Percentiles rank a stretch among this genome's conserved stretches.
Evolutionary conservation across 2,113 vertebrate genomes (phyloP).

Genomic region (Cynocephalus volans): DNA sequence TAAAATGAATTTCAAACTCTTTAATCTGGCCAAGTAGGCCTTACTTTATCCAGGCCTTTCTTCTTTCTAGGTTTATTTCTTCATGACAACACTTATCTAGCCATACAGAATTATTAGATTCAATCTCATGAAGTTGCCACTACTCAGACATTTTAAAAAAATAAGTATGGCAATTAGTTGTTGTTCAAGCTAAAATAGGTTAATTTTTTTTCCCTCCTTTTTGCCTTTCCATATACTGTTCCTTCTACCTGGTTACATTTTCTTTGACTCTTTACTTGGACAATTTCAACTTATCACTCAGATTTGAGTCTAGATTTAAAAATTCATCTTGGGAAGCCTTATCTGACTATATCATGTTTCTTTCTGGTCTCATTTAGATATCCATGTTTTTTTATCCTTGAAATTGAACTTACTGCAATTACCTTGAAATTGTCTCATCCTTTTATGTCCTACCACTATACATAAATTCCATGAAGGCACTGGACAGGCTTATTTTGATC

Average conservation of each 20-base stretch:
- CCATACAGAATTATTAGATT: neutral
- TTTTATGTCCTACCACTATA: neutral
- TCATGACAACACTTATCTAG: neutral
- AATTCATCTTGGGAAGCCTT: neutral
- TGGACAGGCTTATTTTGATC: neutral
- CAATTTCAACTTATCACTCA: neutral
- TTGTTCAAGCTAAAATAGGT: neutral
- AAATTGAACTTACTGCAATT: neutral
- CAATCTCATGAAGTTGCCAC: neutral
- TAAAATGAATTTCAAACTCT: conserved; percentile 6
- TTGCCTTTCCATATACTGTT: neutral
- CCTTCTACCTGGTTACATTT: neutral
- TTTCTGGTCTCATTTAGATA: neutral
- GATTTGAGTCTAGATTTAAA: neutral
- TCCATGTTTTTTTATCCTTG: neutral
- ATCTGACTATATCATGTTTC: neutral
- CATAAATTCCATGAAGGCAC: neutral
- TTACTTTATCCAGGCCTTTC: neutral
- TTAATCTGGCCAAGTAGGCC: neutral
- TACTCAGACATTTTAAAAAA: neutral
- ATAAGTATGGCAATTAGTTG: neutral
- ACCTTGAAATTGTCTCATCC: neutral
- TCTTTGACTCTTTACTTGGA: neutral
- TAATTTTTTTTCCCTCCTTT: neutral
- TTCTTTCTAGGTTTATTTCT: neutral